These are phyloP conservation scores for Harpagus bidentatus DNA, from an alignment of 2,113 vertebrate species.

Conservation along the genomic window DNA sequence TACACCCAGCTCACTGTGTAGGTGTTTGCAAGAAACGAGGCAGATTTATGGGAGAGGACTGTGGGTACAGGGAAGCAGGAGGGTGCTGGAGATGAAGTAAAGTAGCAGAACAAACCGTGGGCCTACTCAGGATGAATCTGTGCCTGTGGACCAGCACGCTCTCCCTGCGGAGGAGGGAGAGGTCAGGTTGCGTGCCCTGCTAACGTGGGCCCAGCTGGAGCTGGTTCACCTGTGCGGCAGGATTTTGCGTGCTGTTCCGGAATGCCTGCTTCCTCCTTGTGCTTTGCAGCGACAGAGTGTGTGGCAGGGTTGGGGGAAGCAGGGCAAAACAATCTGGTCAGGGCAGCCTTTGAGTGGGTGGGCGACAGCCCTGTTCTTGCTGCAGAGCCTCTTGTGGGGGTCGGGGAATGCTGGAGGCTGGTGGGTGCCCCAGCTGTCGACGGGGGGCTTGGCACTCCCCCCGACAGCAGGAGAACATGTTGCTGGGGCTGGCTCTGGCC, in stretches of 20 bases:
- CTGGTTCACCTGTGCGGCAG: fast-evolving
- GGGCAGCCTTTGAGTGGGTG: not conserved
- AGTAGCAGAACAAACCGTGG: not conserved
- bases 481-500: not conserved
- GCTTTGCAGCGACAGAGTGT: fast-evolving
- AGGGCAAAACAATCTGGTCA: not conserved
- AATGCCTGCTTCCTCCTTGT: not conserved
- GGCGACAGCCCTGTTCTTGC: not conserved
- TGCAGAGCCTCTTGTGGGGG: not conserved
- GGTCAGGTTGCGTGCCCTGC: not conserved
- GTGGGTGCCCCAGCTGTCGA: not conserved
- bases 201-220: not conserved
- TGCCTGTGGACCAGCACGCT: not conserved
- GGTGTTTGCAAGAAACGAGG: not conserved
- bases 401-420: not conserved
- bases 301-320: not conserved
- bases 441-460: not conserved
- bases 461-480: fast-evolving
- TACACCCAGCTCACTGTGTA: not conserved
- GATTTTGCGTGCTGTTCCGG: not conserved
- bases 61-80: not conserved
- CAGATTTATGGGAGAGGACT: not conserved
- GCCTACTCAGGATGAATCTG: not conserved
- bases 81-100: not conserved
- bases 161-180: not conserved